Evolutionary conservation across 1,140 invertebrate genomes (phyloP).

Genomic region (Drosophila equinoxialis): DNA sequence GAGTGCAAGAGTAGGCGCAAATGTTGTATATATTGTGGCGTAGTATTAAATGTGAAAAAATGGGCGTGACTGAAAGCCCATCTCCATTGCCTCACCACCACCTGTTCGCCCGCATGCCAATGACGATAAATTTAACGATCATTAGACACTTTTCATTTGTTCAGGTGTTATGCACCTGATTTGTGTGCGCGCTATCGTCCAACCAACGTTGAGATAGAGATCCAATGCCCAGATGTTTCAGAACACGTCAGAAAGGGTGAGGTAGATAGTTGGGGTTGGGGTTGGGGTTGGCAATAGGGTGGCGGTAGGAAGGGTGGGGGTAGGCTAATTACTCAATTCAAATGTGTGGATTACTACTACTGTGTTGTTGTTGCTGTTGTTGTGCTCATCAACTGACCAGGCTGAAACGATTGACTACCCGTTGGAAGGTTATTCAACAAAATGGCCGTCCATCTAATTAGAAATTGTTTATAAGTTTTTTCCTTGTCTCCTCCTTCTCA

Average conservation of each 20-base stretch:
- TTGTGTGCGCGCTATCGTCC: conserved; percentile 69
- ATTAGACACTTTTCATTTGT: conserved; percentile 72
- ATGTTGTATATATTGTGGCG: background rate
- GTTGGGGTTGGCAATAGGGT: background rate
- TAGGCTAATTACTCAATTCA: conserved; percentile 64
- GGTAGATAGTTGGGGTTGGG: too few relatives aligned
- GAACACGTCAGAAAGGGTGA: background rate
- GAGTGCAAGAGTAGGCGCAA: conserved; percentile 63
- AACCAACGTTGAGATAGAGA: conserved; percentile 58
- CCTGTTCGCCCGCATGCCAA: conserved; percentile 62
- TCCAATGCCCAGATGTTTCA: conserved; percentile 9
- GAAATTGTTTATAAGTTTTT: background rate
- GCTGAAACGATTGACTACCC: background rate
- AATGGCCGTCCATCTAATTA: background rate
- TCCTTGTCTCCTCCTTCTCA: too few relatives aligned
- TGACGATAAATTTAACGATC: conserved; percentile 59
- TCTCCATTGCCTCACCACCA: conserved; percentile 28
- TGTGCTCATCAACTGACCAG: conserved; percentile 40
- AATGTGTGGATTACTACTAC: conserved; percentile 23
- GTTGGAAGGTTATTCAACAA: background rate
- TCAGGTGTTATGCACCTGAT: conserved; percentile 80
- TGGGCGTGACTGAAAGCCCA: conserved; percentile 51
- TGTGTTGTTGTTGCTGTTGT: conserved; percentile 32
- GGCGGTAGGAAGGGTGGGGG: conserved; percentile 14
- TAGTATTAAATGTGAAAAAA: conserved; percentile 9